Base-by-base conservation (phyloP, 1,140 invertebrate species). In the Macrobrachium nipponense region DNA sequence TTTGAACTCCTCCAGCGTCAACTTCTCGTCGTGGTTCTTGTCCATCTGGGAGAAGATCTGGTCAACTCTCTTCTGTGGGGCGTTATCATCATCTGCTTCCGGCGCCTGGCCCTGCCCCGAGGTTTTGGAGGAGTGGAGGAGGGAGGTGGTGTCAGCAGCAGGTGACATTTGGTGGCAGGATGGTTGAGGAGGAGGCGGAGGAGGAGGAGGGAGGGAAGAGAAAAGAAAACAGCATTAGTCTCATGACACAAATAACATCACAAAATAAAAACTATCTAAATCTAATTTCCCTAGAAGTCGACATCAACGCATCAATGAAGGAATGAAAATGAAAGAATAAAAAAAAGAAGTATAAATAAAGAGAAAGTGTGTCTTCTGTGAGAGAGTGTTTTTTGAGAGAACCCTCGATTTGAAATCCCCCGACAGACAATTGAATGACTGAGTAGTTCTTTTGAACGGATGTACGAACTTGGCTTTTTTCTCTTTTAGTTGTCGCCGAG, bases 11-110 rank as follows among this genome's bases (percentile, higher is more conserved):
- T 99, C 98, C 87, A 99, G 94, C n/a, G 98, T 99, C 88, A 99
- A 93, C 91, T 96, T 95, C 91, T 98, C 98, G 92, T 99, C 98
- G 92, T 98, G 96, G 91, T 99, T 99, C 93, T 99, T 98, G 92
- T 99, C 98, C 97, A 99, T 98, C 91, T 98, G 97, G 91, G 98
- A 96, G 92, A 98, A 99, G 90, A 99, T 99, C 91, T 98, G 97
- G 91, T 99, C 97, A 51, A 99, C 97, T 90, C 98, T 94, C 90
- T 98, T 98, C 91, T 98, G 97, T 2, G 97, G 97, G 66, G 96
- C 97, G 91, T 98, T 98, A 90, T 98, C 97, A 89, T 98, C 97
- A 90, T 98, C 96, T n/a, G 96, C 94, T 81, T 95, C 95, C 36
- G 96, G 95, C 86, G 96, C 95, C 91, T 98, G 96, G 6, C 88